Evolutionary conservation across 2,113 vertebrate genomes (phyloP).

Genomic region (Daboia siamensis): DNA sequence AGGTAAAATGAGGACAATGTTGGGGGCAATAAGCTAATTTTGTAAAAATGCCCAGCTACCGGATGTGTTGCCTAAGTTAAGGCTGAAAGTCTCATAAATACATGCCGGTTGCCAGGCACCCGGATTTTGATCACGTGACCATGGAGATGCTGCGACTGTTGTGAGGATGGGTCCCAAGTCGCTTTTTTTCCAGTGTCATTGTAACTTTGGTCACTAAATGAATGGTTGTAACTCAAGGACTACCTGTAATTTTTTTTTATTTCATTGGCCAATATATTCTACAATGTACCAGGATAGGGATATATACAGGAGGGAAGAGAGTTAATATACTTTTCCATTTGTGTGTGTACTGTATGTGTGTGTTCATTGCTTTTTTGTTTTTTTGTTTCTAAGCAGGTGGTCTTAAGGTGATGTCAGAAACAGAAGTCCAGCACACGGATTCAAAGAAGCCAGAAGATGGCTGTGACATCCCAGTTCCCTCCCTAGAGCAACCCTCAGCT

Average conservation of each 20-base stretch:
- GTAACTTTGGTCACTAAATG: background rate
- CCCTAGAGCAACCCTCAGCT: constrained; percentile 38
- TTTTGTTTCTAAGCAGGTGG: constrained; percentile 59
- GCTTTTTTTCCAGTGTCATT: background rate
- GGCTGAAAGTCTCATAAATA: background rate
- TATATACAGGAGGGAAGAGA: background rate
- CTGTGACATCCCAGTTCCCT: background rate
- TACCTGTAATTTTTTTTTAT: background rate
- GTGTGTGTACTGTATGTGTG: too few relatives aligned
- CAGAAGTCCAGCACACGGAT: constrained; percentile 14
- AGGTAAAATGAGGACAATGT: too few relatives aligned
- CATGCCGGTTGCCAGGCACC: background rate
- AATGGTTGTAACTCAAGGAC: background rate
- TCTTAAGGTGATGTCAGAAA: constrained; percentile 22
- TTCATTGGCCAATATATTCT: constrained; percentile 9
- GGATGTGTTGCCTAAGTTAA: background rate
- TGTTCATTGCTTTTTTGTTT: background rate
- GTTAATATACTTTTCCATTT: too few relatives aligned
- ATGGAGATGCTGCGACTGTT: background rate
- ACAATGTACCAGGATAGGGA: background rate
- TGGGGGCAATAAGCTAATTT: too few relatives aligned
- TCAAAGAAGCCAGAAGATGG: constrained; percentile 42
- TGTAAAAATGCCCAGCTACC: background rate
- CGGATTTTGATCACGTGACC: background rate
- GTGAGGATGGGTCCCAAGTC: background rate